These are phyloP conservation scores for Atrichornis clamosus DNA, from an alignment of 2,113 vertebrate genomes.

Conservation along the genomic window DNA sequence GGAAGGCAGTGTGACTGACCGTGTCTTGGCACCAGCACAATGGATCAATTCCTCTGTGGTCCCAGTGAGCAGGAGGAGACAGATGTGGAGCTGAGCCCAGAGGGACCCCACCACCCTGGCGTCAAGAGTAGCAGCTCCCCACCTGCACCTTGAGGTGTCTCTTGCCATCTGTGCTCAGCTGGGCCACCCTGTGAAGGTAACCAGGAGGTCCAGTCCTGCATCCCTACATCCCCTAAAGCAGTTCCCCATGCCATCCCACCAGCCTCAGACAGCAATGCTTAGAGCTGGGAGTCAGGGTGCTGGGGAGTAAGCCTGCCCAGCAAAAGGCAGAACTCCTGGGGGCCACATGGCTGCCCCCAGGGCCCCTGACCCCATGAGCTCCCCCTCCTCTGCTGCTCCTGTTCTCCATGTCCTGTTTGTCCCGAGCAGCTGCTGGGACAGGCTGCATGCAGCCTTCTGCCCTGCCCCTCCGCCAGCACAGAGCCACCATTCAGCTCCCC, in stretches of 20 bases:
- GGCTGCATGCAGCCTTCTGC: background rate
- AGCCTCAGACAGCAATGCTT: background rate
- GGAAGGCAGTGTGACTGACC: background rate
- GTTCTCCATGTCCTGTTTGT: background rate
- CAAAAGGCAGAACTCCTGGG: background rate
- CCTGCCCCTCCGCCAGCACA: constrained; percentile 8
- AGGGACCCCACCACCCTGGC: no score
- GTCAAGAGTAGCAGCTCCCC: background rate
- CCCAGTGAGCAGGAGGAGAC: background rate
- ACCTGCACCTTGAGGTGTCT: background rate
- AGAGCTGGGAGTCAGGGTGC: background rate
- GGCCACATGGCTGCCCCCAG: fast-evolving
- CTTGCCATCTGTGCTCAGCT: background rate
- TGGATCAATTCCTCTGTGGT: background rate
- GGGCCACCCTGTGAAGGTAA: background rate
- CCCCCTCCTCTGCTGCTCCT: background rate
- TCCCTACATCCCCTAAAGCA: background rate
- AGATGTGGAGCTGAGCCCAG: background rate
- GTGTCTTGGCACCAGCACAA: background rate
- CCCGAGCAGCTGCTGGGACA: background rate
- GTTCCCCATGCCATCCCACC: background rate
- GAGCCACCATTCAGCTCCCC: constrained; percentile 49
- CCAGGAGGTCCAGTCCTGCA: fast-evolving
- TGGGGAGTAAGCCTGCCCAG: background rate
- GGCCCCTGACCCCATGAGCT: background rate